These are phyloP conservation scores for Ornithoptera priamus DNA, from an alignment of 2,888 invertebrate genomes.

Conservation along the genomic window DNA sequence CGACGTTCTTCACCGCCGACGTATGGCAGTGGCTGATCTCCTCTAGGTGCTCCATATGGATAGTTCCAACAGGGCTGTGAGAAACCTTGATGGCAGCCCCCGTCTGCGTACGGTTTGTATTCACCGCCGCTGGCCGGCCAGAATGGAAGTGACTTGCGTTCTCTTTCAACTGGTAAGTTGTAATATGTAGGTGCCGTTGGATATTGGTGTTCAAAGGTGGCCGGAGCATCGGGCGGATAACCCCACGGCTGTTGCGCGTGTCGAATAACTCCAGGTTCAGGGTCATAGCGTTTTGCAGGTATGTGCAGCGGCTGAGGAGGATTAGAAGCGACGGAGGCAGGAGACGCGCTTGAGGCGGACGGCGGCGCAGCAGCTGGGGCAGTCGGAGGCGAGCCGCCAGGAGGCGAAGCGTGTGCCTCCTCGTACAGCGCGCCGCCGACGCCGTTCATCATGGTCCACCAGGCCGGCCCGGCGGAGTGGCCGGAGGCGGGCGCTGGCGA, in stretches of 20 bases:
- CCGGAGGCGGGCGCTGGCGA: slow-evolving; percentile 90
- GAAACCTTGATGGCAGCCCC: slow-evolving; percentile 85
- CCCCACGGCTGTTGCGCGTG: slow-evolving; percentile 88
- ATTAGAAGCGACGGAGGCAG: slow-evolving; percentile 83
- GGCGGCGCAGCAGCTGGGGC: slow-evolving; percentile 85
- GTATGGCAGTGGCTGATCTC: slow-evolving; percentile 85
- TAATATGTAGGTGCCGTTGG: slow-evolving; percentile 86
- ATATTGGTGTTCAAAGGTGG: slow-evolving; percentile 85
- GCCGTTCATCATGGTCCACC: slow-evolving; percentile 91
- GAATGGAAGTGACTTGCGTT: slow-evolving; percentile 84
- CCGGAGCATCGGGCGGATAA: slow-evolving; percentile 85
- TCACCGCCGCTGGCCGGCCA: slow-evolving; percentile 84
- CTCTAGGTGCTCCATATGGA: slow-evolving; percentile 81
- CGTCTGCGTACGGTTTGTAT: slow-evolving; percentile 81
- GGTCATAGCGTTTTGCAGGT: slow-evolving; percentile 89
- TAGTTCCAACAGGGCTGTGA: slow-evolving; percentile 89
- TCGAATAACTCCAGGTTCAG: slow-evolving; percentile 86
- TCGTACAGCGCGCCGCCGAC: slow-evolving; percentile 89
- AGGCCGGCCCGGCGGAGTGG: slow-evolving; percentile 91
- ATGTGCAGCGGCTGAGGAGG: slow-evolving; percentile 91
- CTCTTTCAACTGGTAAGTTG: slow-evolving; percentile 84
- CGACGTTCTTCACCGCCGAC: slow-evolving; percentile 86
- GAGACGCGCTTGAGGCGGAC: slow-evolving; percentile 78
- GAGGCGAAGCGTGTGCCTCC: slow-evolving; percentile 83
- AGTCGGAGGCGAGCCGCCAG: slow-evolving; percentile 82